A percentile compares a stretch with the other conserved stretches of the same genome.
These are phyloP conservation scores for Oxystoma pomonae DNA, from an alignment of 2,888 invertebrate species.

Conservation along the genomic window DNA sequence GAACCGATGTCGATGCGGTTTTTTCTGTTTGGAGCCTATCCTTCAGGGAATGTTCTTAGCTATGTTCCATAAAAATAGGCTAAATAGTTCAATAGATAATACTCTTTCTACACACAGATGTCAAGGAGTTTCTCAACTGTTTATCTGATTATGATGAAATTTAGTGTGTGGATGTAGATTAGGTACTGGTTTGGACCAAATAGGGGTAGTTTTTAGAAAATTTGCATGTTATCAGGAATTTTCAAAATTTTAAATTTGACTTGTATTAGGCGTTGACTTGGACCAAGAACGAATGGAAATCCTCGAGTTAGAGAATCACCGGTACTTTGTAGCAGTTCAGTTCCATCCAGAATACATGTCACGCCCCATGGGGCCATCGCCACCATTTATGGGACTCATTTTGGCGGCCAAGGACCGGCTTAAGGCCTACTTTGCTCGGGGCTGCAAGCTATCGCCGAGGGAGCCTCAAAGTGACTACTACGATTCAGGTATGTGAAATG, in stretches of 20 bases:
- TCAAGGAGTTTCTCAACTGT: too few relatives aligned
- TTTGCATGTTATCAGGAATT: too few relatives aligned
- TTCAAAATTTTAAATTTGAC: not conserved
- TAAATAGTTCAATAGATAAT: too few relatives aligned
- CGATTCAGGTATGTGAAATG: conserved; percentile 66
- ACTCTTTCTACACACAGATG: too few relatives aligned
- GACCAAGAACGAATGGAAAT: conserved; percentile 93
- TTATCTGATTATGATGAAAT: too few relatives aligned
- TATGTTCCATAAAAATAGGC: too few relatives aligned
- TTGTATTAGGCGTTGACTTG: conserved; percentile 60
- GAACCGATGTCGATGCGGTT: too few relatives aligned
- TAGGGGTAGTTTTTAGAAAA: too few relatives aligned
- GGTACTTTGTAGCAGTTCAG: conserved; percentile 93
- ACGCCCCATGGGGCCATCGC: conserved; percentile 85
- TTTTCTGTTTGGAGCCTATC: too few relatives aligned
- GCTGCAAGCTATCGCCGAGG: conserved; percentile 71
- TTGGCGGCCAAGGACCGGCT: conserved; percentile 84
- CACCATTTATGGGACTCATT: conserved; percentile 92
- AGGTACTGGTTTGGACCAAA: too few relatives aligned
- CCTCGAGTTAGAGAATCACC: conserved; percentile 79
- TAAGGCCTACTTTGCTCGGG: conserved; percentile 64
- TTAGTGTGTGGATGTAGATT: too few relatives aligned
- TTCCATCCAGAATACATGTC: conserved; percentile 98
- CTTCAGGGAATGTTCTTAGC: too few relatives aligned
- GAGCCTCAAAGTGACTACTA: conserved; percentile 64